A percentile compares a stretch with the other conserved stretches of the same genome.
These are phyloP conservation scores for Seriola quinqueradiata DNA, from an alignment of 2,113 vertebrate genomes.

Conservation along the genomic window DNA sequence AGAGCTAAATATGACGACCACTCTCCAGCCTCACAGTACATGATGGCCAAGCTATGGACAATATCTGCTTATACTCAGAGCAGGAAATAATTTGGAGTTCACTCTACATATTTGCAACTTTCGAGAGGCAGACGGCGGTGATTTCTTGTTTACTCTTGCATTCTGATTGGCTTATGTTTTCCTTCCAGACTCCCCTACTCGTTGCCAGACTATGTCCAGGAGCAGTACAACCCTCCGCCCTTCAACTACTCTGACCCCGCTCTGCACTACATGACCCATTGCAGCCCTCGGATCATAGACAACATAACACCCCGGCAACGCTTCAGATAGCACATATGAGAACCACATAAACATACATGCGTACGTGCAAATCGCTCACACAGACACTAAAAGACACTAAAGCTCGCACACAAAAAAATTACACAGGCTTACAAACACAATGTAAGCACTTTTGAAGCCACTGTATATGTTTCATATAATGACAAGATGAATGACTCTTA, in stretches of 20 bases:
- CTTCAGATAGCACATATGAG: constrained; percentile 50
- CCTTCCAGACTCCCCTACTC: constrained; percentile 80
- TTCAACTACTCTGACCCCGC: constrained; percentile 83
- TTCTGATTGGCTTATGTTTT: constrained; percentile 13
- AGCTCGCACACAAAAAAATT: constrained; percentile 2
- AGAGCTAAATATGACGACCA: neutral
- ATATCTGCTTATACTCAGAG: neutral
- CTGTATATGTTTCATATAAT: constrained; percentile 29
- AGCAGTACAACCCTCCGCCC: constrained; percentile 71
- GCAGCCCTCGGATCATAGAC: constrained; percentile 81
- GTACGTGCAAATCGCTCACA: neutral
- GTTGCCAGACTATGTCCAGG: constrained; percentile 75
- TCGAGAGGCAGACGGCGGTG: neutral
- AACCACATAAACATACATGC: neutral
- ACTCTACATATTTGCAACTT: neutral
- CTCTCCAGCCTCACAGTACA: neutral
- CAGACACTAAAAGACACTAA: neutral
- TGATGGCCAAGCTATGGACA: neutral
- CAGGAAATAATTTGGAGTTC: neutral
- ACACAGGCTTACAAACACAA: constrained; percentile 19
- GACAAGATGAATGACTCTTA: constrained; percentile 40
- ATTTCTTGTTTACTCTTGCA: constrained; percentile 3
- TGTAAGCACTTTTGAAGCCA: constrained; percentile 29
- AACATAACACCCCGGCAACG: constrained; percentile 66
- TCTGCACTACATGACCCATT: constrained; percentile 84